phyloP scores from a whole-genome alignment of 2,888 invertebrate species.

The Patella caerulea region DNA sequence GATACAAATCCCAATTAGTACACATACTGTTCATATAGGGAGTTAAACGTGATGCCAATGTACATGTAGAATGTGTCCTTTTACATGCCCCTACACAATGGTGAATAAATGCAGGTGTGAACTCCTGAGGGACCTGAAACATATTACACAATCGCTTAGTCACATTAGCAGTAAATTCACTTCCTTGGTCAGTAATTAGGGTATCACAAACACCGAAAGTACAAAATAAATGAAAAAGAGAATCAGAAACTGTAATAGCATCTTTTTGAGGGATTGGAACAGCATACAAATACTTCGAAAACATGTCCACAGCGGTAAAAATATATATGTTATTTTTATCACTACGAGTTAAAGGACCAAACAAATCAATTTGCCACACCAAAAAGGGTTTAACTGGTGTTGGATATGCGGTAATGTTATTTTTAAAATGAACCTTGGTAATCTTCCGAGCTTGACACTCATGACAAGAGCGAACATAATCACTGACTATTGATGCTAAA shows the following conservation, averaged over 20 bases:
- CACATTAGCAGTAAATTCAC: constrained; percentile 16
- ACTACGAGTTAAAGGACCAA: constrained; percentile 24
- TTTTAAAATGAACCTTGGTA: constrained; percentile 19
- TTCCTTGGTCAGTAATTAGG: constrained; percentile 17
- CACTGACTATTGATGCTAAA: constrained; percentile 18
- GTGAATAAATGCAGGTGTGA: constrained; percentile 27
- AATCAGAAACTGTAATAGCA: constrained; percentile 21
- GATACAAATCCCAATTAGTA: constrained; percentile 25
- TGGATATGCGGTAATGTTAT: constrained; percentile 20
- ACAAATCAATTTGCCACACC: constrained; percentile 30
- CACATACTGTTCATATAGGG: constrained; percentile 24
- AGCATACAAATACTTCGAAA: constrained; percentile 16
- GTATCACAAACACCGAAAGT: constrained; percentile 27
- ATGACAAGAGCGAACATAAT: constrained; percentile 26
- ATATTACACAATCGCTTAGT: not conserved
- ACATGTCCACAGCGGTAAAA: constrained; percentile 25
- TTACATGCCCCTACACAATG: constrained; percentile 35
- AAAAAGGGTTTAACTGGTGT: constrained; percentile 27
- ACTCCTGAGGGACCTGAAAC: not conserved
- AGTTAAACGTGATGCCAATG: constrained; percentile 29
- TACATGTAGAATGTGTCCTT: constrained; percentile 27
- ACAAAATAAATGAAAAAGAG: constrained; percentile 18
- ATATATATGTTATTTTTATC: constrained; percentile 23
- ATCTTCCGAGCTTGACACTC: constrained; percentile 29
- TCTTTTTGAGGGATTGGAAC: constrained; percentile 23